These are phyloP conservation scores for Campylorhamphus procurvoides DNA, from an alignment of 2,113 vertebrate genomes.

Conservation along the genomic window DNA sequence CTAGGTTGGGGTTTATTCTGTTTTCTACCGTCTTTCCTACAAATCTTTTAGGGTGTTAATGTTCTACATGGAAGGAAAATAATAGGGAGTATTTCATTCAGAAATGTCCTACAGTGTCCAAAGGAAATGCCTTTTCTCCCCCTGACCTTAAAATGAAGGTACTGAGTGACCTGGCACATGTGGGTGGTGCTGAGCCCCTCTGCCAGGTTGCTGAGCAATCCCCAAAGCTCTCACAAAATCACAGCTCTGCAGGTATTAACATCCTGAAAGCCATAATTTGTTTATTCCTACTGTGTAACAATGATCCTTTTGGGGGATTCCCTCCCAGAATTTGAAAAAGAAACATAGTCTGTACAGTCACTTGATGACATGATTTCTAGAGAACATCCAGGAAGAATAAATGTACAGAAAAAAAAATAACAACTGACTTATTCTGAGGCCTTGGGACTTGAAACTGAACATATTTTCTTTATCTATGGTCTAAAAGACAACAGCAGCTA, in stretches of 20 bases:
- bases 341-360: not conserved
- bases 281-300: not conserved
- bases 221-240: not conserved
- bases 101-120: not conserved
- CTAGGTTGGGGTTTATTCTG: not conserved
- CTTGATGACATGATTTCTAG: not conserved
- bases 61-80: not conserved
- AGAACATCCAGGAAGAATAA: not conserved
- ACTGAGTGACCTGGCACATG: not conserved
- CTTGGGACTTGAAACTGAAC: not conserved
- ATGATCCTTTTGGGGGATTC: not conserved
- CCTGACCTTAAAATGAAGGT: not conserved
- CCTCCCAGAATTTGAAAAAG: not conserved
- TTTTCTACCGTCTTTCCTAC: not conserved
- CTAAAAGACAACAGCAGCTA: not conserved
- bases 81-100: not conserved
- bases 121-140: not conserved
- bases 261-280: not conserved
- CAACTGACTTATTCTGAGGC: not conserved
- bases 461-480: not conserved
- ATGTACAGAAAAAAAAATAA: not conserved
- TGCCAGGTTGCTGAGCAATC: not conserved
- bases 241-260: not conserved
- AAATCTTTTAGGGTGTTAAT: not conserved
- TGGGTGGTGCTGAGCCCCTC: not conserved